phyloP scores from a whole-genome alignment of 2,888 invertebrate genomes.

The Noctua janthe region DNA sequence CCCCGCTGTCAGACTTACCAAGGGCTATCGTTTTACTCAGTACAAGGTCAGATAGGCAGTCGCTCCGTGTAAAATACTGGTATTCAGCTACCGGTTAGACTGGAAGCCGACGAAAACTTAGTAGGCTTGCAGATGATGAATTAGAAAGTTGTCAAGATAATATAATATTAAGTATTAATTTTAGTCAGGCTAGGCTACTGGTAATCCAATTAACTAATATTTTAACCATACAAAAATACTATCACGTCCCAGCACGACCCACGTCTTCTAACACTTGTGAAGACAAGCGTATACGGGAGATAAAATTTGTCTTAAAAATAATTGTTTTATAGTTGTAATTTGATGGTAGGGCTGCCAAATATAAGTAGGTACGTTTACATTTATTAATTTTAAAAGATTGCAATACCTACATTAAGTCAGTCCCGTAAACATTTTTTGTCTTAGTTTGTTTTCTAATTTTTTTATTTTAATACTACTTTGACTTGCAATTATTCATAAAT shows the following conservation, averaged over 20 bases:
- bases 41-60: not conserved
- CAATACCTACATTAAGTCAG: not conserved
- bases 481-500: not conserved
- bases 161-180: too few relatives aligned
- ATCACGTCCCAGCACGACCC: not conserved
- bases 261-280: not conserved
- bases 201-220: not conserved
- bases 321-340: constrained; percentile 62
- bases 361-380: not conserved
- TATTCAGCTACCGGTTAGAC: not conserved
- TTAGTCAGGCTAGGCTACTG: not conserved
- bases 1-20: not conserved
- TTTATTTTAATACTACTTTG: not conserved
- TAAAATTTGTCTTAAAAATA: constrained; percentile 41
- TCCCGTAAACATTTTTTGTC: too few relatives aligned
- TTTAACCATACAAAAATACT: not conserved
- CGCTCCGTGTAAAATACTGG: not conserved
- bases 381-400: not conserved
- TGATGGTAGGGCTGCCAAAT: constrained; percentile 55
- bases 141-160: not conserved
- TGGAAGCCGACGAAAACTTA: not conserved
- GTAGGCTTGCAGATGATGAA: not conserved
- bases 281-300: constrained; percentile 23
- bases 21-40: not conserved
- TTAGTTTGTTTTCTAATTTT: not conserved